A percentile compares a stretch with the other conserved stretches of the same genome.
These are phyloP conservation scores for Tetranychus cinnabarinus DNA, from an alignment of 1,140 invertebrate species.

Conservation along the genomic window DNA sequence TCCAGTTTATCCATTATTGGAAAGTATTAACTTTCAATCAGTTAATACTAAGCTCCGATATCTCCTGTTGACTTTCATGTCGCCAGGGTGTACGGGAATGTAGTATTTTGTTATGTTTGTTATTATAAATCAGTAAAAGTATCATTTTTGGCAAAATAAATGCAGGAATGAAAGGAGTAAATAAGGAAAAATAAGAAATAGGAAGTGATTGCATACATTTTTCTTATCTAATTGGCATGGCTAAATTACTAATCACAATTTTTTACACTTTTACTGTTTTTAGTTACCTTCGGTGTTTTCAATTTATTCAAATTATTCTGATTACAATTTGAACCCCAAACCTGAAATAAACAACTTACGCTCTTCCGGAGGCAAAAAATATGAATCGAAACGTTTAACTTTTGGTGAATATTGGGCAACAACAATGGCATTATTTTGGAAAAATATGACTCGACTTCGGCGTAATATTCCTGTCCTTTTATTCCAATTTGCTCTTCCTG, in stretches of 20 bases:
- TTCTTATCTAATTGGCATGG: not conserved
- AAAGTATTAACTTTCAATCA: too few relatives aligned
- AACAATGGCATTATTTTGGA: constrained; percentile 56
- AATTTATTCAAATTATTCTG: constrained; percentile 1
- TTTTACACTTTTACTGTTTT: not conserved
- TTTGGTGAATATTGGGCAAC: constrained; percentile 9
- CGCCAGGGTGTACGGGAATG: too few relatives aligned
- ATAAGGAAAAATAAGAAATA: not conserved
- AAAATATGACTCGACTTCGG: constrained; percentile 78
- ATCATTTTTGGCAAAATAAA: too few relatives aligned
- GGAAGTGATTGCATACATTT: not conserved
- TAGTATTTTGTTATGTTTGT: too few relatives aligned
- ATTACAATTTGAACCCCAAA: not conserved
- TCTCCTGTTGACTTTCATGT: too few relatives aligned
- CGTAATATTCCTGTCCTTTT: constrained; percentile 46
- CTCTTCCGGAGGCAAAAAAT: not conserved
- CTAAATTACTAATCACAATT: not conserved
- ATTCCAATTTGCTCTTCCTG: constrained; percentile 72
- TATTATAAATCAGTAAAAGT: too few relatives aligned
- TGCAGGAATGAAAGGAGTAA: too few relatives aligned
- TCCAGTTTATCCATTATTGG: too few relatives aligned
- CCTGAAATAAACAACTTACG: not conserved
- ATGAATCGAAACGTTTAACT: not conserved
- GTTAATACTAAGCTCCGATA: too few relatives aligned
- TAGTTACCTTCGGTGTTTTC: constrained; percentile 9